Base-by-base conservation (phyloP, 2,113 vertebrate genomes). In the Aptenodytes patagonicus region DNA sequence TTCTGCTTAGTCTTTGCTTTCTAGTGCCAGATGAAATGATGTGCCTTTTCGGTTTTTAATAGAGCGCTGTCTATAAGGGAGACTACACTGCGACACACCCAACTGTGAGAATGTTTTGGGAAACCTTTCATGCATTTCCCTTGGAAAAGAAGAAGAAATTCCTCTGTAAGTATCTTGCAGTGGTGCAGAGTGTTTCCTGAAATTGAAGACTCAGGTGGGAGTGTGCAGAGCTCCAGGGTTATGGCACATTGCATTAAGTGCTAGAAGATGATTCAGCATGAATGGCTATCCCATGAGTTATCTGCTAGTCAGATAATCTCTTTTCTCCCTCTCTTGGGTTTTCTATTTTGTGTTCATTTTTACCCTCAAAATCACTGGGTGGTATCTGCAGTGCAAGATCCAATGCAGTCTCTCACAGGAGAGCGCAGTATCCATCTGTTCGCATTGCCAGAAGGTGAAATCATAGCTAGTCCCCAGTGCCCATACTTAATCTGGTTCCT, bases 131-230 rank as follows among this genome's bases (percentile, higher is more conserved):
- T 64, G 99, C 99, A 78, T 99, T 99, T 96, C 98, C 99, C 17
- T 86, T 99, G 97, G 99, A 99, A 93, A 99, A 99, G 96, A 99
- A 99, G 98, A 99, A 99, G 97, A 99, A 99, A 96, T 99, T 99
- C 97, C 98, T 99, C 69, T 97, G 99, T 99, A 98, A 99, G 99
- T 97, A 65, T 85, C 64, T 66, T 64, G 54, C 9, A n/a, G 80
- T 28, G 58, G 17, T 62, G 47, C 52, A 49, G 34, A 22, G 21
- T 15, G 34, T 49, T 21, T 70, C 32, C 34, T 71, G 71, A 54
- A 61, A n/a, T 2, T 26, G 19, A 34, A 85, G 62, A 40, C 17
- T 82, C 0, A 0, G 21, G 31, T 83, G 17, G n/a, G 65, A 85
- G 32, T 54, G 6, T 70, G 8, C 42, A 72, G 88, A 60, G 49